These are phyloP conservation scores for Dendrolimus kikuchii DNA, from an alignment of 1,140 invertebrate species.

Conservation along the genomic window DNA sequence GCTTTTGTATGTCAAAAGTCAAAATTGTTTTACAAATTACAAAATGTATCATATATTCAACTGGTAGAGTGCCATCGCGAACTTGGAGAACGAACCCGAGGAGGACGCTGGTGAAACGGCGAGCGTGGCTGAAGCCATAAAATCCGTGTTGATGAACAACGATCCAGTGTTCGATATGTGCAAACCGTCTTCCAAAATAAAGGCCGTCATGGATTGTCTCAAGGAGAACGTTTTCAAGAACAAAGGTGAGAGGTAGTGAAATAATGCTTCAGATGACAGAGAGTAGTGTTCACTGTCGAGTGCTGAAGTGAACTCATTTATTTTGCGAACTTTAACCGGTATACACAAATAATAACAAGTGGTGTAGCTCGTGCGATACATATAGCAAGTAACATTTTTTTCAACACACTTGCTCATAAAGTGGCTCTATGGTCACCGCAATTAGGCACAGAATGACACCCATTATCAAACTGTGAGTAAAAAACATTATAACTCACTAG, in stretches of 20 bases:
- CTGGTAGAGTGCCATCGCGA: constrained; percentile 10
- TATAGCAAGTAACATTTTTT: no score
- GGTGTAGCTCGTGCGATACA: no score
- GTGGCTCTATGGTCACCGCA: no score
- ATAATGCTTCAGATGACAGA: no score
- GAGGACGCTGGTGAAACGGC: constrained; percentile 42
- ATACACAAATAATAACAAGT: no score
- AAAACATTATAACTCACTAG: no score
- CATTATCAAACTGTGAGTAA: no score
- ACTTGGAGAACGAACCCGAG: constrained; percentile 14
- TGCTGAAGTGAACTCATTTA: no score
- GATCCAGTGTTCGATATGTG: constrained; percentile 80
- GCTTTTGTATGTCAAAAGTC: neutral
- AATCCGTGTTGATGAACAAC: constrained; percentile 73
- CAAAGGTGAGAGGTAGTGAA: constrained; percentile 25
- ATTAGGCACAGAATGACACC: no score
- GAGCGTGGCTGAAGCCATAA: constrained; percentile 63
- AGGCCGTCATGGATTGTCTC: constrained; percentile 74
- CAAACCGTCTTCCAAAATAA: constrained; percentile 78
- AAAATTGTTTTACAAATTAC: neutral
- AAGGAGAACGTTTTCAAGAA: constrained; percentile 71
- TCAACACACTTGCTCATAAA: no score
- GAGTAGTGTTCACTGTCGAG: no score
- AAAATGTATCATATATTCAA: neutral
- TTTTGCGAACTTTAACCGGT: no score